Percentiles rank a stretch among this genome's conserved stretches.
Evolutionary conservation across 2,113 vertebrate species (phyloP).

Genomic region (Coturnix japonica): DNA sequence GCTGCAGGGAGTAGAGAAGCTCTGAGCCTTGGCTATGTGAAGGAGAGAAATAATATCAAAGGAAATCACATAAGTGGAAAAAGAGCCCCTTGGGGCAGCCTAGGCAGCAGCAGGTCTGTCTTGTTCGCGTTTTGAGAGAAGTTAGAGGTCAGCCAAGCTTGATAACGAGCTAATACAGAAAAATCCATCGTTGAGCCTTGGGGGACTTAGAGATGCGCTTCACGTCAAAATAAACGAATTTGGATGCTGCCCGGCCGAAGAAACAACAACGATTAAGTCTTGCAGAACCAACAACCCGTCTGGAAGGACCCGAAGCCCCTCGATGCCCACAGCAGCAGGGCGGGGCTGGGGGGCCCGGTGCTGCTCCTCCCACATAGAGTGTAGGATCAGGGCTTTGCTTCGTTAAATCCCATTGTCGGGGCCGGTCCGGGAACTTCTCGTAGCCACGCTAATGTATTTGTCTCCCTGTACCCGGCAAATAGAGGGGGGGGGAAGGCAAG

Average conservation of each 20-base stretch:
- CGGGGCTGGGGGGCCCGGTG: not conserved
- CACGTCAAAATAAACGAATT: constrained; percentile 50
- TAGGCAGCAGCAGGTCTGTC: constrained; percentile 53
- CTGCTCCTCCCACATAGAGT: not conserved
- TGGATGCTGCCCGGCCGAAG: not conserved
- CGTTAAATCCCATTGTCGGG: rapidly evolving
- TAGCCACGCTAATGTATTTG: rapidly evolving
- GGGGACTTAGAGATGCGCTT: not conserved
- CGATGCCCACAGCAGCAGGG: not conserved
- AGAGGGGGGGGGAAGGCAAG: not conserved
- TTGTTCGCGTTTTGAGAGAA: constrained; percentile 52
- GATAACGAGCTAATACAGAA: constrained; percentile 66
- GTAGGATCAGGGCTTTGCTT: not conserved
- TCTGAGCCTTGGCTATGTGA: constrained; percentile 53
- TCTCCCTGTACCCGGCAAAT: not conserved
- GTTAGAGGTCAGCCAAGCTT: constrained; percentile 67
- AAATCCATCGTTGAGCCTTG: constrained; percentile 61
- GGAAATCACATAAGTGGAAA: constrained; percentile 72
- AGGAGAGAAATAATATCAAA: constrained; percentile 66
- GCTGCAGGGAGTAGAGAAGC: constrained; percentile 53
- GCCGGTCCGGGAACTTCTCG: not conserved
- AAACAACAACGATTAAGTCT: not conserved
- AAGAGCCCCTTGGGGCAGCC: constrained; percentile 64
- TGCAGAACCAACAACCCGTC: not conserved
- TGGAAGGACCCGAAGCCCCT: not conserved